phyloP scores from a whole-genome alignment of 2,113 vertebrate genomes.

The Hydrochoerus hydrochaeris region DNA sequence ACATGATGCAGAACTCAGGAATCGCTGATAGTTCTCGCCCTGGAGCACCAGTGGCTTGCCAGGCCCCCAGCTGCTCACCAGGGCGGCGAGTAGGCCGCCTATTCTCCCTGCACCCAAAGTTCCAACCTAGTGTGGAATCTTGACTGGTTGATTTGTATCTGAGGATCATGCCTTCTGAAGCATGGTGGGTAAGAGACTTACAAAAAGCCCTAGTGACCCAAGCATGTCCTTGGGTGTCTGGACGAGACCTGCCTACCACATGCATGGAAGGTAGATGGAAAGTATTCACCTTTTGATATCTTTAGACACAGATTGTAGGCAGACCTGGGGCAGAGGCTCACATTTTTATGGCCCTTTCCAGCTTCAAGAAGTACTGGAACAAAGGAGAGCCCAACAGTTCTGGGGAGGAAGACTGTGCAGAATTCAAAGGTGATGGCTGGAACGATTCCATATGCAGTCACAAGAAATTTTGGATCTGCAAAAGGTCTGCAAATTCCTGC shows the following conservation, averaged over 20 bases:
- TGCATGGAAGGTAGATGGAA: too few species aligned
- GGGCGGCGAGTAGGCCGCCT: too few species aligned
- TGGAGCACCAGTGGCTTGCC: too few species aligned
- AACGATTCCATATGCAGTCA: neutral
- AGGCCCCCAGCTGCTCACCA: too few species aligned
- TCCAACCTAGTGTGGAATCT: too few species aligned
- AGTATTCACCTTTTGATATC: too few species aligned
- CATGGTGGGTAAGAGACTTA: neutral
- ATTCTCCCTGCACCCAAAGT: too few species aligned
- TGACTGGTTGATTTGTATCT: too few species aligned
- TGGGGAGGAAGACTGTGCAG: neutral
- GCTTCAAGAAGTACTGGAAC: neutral
- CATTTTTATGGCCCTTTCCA: neutral
- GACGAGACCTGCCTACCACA: neutral
- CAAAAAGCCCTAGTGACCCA: neutral
- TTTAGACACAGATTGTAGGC: rapidly evolving
- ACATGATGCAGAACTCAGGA: too few species aligned
- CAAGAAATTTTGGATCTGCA: neutral
- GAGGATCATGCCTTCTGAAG: too few species aligned
- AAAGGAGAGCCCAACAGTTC: neutral
- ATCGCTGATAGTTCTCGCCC: too few species aligned
- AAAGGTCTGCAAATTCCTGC: neutral
- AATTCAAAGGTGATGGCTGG: neutral
- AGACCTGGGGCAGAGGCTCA: neutral
- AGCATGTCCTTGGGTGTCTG: neutral